Evolutionary conservation across 1,140 invertebrate genomes (phyloP).

Genomic region (Euura lappo): DNA sequence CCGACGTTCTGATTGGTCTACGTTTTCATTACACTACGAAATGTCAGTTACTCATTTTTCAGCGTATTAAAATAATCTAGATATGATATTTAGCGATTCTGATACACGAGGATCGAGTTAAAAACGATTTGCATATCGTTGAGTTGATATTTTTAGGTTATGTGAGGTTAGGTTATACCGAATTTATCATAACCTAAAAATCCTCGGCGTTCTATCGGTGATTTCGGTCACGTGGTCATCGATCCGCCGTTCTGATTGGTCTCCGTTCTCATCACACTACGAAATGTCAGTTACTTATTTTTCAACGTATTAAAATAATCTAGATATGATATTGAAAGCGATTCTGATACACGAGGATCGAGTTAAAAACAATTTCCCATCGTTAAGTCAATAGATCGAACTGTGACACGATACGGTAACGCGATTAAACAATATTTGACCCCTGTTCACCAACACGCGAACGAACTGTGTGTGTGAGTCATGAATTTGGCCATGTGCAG

Average conservation of each 20-base stretch:
- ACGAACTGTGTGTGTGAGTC: neutral
- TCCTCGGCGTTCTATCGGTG: neutral
- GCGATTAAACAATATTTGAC: neutral
- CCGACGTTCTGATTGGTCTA: neutral
- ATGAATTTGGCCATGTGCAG: slow-evolving; percentile 9
- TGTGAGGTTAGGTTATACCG: too few species aligned
- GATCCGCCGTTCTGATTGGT: neutral
- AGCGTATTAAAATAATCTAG: too few species aligned
- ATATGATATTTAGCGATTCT: too few species aligned
- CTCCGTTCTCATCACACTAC: neutral
- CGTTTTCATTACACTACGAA: neutral
- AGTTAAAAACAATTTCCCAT: too few species aligned
- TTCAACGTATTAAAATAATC: too few species aligned
- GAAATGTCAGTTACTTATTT: neutral
- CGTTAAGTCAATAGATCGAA: neutral
- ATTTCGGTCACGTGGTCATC: neutral
- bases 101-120: too few species aligned
- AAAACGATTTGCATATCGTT: too few species aligned
- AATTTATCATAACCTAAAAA: neutral
- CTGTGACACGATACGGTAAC: too few species aligned
- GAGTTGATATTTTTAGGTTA: too few species aligned
- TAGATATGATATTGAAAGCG: neutral
- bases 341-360: too few species aligned
- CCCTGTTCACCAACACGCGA: neutral
- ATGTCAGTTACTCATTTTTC: neutral